These are phyloP conservation scores for Bedellia somnulentella DNA, from an alignment of 2,888 invertebrate species.

Conservation along the genomic window DNA sequence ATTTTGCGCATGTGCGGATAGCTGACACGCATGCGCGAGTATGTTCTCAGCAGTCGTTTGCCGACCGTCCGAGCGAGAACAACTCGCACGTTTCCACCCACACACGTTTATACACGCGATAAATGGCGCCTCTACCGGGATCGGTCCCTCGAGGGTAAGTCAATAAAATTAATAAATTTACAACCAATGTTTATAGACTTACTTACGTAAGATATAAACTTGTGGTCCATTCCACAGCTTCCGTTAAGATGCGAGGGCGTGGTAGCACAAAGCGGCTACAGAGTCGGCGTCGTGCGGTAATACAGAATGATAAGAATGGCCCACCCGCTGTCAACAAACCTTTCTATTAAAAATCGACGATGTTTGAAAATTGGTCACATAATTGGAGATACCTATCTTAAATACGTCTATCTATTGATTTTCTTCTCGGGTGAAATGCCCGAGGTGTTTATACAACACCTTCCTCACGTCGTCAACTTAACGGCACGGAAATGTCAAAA, in stretches of 20 bases:
- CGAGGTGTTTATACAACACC: no score
- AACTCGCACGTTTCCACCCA: conserved; percentile 17
- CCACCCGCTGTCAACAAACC: conserved; percentile 50
- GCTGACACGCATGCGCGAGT: conserved; percentile 29
- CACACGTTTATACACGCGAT: conserved; percentile 37
- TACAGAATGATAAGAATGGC: conserved; percentile 44
- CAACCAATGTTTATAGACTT: background rate
- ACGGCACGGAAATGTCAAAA: no score
- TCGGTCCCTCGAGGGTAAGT: conserved; percentile 48
- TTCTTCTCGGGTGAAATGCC: no score
- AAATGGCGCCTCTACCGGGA: conserved; percentile 51
- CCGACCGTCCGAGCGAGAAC: conserved; percentile 31
- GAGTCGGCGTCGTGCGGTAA: conserved; percentile 33
- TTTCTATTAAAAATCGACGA: conserved; percentile 17
- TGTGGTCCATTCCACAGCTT: conserved; percentile 33
- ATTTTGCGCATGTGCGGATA: conserved; percentile 36
- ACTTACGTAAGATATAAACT: background rate
- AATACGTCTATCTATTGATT: conserved; percentile 46
- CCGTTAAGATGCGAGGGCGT: conserved; percentile 38
- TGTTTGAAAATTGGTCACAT: conserved; percentile 21
- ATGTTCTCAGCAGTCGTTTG: conserved; percentile 35
- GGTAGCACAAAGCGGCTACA: conserved; percentile 30
- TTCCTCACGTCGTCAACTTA: no score
- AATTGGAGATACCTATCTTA: no score
- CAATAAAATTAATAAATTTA: conserved; percentile 14